Base-by-base conservation (phyloP, 2,888 invertebrate species). In the Myopa testacea region DNA sequence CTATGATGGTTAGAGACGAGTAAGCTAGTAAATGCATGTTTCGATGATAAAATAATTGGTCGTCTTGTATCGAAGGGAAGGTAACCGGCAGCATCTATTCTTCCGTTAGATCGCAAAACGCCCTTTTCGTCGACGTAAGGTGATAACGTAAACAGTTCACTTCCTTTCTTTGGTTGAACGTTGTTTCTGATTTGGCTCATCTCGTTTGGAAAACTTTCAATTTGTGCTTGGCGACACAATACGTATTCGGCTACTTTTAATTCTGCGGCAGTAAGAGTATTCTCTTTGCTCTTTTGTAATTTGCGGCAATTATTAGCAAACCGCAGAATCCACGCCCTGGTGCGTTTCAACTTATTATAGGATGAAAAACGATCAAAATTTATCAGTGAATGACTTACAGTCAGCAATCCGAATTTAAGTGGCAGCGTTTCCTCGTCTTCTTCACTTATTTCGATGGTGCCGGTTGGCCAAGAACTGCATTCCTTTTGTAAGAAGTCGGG, bases 61-160 rank as follows among this genome's bases (percentile, higher is more conserved):
- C 80, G 67, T 67, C 75, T 68, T 4, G 65, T 19, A 10, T 62
- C 38, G 19, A 76, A 79, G 10, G 81, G 77, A 12, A 81, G 76
- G 71, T 77, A 80, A 60, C 77, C 77, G 34, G 67, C 79, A 38
- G 76, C 78, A 55, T 79, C 76, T 38, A 77, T 71, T 7, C 78
- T 75, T 45, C 78, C 79, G 16, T 69, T 45, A 12, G 52, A 52
- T 12, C 71, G 60, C 16, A 69, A 40, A 16, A 50, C 50, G 7
- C 52, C 50, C 19, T 7, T 26, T 3, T 69, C 50, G 10, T 69
- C 69, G 1, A 69, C 4, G 12, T 69, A 69, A 7, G 40, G 26
- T 7, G 45, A 10, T 12, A 58, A 58, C 6, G 58, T 58, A 58
- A 58, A 58, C 12, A 58, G 58, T 12, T 58, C 50, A 52, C 4